Evolutionary conservation across 2,888 invertebrate genomes (phyloP).

Genomic region (Altica lythri): DNA sequence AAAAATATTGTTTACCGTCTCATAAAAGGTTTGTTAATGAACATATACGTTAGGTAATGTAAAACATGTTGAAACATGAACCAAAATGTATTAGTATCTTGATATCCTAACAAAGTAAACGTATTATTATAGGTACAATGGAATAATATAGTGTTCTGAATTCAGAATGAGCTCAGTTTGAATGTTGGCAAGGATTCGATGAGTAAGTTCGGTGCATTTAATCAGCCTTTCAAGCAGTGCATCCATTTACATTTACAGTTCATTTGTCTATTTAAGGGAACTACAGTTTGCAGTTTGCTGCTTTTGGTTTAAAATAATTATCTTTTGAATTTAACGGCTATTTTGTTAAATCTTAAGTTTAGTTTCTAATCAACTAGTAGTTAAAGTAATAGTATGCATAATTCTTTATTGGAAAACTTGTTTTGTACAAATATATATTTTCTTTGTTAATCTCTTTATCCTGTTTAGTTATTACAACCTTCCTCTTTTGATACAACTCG

Average conservation of each 20-base stretch:
- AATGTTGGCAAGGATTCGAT: background rate
- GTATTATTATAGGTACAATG: constrained; percentile 11
- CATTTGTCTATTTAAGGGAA: constrained; percentile 10
- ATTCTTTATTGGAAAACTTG: background rate
- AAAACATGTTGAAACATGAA: no score
- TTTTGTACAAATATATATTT: no score
- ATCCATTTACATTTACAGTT: constrained; percentile 18
- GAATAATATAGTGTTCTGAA: constrained; percentile 4
- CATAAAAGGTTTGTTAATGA: no score
- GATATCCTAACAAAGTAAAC: background rate
- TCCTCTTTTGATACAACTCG: no score
- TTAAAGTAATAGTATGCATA: background rate
- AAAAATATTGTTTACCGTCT: no score
- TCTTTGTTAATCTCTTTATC: no score
- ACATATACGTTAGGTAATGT: no score
- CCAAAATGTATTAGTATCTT: no score
- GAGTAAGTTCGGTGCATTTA: constrained; percentile 11
- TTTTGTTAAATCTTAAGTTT: no score
- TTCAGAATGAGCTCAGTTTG: constrained; percentile 1
- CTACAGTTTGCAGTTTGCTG: background rate
- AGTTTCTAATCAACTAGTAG: no score
- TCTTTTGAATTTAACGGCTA: no score
- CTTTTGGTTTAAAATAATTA: background rate
- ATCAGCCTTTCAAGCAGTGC: constrained; percentile 15
- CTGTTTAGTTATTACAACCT: no score